A percentile compares a stretch with the other conserved stretches of the same genome.
phyloP scores from a whole-genome alignment of 64 coral and sea anemone species.

The Hydrozoanthus tunicans region DNA sequence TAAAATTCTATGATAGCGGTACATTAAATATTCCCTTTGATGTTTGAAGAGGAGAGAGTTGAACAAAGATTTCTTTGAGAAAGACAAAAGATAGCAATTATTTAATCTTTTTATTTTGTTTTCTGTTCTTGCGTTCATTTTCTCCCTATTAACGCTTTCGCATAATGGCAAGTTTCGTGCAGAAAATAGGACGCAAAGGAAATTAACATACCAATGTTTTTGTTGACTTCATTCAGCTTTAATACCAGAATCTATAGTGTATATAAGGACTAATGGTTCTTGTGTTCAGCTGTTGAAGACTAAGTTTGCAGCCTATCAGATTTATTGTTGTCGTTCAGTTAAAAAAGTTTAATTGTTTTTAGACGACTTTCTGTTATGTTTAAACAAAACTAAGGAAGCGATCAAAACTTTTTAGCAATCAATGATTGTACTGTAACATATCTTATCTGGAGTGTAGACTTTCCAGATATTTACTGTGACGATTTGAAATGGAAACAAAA shows the following conservation, averaged over 20 bases:
- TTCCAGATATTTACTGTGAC: constrained; percentile 10
- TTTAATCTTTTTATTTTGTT: constrained; percentile 88
- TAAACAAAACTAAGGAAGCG: constrained; percentile 13
- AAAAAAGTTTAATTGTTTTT: constrained; percentile 14
- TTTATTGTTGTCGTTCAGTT: constrained; percentile 28
- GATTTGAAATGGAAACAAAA: background rate
- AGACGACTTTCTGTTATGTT: constrained; percentile 36
- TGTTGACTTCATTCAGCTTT: background rate
- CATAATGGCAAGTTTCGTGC: constrained; percentile 20
- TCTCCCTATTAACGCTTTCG: constrained; percentile 42
- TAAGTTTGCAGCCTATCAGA: background rate
- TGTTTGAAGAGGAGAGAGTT: constrained; percentile 30
- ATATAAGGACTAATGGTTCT: no score
- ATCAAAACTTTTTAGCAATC: constrained; percentile 11
- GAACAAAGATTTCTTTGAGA: constrained; percentile 83
- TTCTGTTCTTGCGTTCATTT: constrained; percentile 41
- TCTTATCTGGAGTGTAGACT: background rate
- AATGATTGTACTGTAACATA: constrained; percentile 29
- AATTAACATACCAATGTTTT: constrained; percentile 1
- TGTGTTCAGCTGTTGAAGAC: background rate
- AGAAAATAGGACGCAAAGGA: background rate
- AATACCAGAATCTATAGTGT: no score
- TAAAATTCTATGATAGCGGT: constrained; percentile 54
- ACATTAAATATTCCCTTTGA: constrained; percentile 80
- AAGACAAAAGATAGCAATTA: constrained; percentile 88